Conservation (phyloP, 1,140 invertebrate genomes). For the Ylistrum balloti region DNA sequence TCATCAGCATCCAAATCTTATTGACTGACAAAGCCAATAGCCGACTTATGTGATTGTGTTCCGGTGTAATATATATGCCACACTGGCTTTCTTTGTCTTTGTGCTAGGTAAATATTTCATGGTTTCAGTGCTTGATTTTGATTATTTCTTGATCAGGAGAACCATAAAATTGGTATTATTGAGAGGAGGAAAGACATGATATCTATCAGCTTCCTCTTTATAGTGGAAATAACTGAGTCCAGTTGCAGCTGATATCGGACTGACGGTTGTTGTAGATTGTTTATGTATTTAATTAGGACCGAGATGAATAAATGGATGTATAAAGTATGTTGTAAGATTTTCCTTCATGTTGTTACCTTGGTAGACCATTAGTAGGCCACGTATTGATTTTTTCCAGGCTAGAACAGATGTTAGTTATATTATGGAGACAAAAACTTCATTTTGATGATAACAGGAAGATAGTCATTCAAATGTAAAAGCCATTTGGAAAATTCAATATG, state of each 20-base stretch:
- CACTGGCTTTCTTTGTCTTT: not conserved
- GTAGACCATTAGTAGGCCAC: not conserved
- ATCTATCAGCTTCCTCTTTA: not conserved
- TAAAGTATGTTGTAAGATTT: not conserved
- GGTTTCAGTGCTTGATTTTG: slow-evolving; percentile 13
- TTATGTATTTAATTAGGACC: slow-evolving; percentile 7
- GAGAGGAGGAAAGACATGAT: not conserved
- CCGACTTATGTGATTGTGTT: not conserved
- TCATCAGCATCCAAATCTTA: not conserved
- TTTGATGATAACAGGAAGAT: not conserved
- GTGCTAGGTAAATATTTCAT: slow-evolving; percentile 21
- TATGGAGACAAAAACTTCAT: slow-evolving; percentile 19
- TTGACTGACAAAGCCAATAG: not conserved
- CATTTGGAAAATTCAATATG: slow-evolving; percentile 35
- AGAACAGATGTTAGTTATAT: not conserved
- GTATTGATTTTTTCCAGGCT: slow-evolving; percentile 13
- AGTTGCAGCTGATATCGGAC: not conserved
- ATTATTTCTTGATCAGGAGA: not conserved
- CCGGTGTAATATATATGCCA: not conserved
- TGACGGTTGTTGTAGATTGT: not conserved
- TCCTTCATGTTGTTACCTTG: not conserved
- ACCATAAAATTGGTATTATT: not conserved
- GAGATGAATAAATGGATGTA: slow-evolving; percentile 19
- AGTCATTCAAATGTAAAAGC: slow-evolving; percentile 17
- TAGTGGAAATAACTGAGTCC: not conserved